These are phyloP conservation scores for Tipula confusa DNA, from an alignment of 2,888 invertebrate genomes.

Conservation along the genomic window DNA sequence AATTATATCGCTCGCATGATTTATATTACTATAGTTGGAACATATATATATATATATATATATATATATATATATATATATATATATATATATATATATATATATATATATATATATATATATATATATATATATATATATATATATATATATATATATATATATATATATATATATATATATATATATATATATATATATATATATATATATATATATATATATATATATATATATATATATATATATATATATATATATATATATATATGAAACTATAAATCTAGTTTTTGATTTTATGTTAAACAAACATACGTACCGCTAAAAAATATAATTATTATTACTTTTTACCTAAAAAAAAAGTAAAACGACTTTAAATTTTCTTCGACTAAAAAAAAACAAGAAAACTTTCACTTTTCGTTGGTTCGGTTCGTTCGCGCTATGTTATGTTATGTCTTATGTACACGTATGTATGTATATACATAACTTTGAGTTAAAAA, in stretches of 20 bases:
- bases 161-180: background rate
- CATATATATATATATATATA: background rate
- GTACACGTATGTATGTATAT: background rate
- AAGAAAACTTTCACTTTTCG: slow-evolving; percentile 25
- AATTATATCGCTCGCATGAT: background rate
- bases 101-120: background rate
- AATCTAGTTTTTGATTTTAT: background rate
- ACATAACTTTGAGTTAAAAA: background rate
- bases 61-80: background rate
- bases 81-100: background rate
- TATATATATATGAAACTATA: background rate
- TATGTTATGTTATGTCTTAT: background rate
- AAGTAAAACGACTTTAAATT: slow-evolving; percentile 13
- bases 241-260: background rate
- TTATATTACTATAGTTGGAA: background rate
- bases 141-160: background rate
- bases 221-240: background rate
- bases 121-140: background rate
- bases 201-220: background rate
- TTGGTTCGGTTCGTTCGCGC: background rate
- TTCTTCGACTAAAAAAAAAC: background rate
- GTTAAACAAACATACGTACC: background rate
- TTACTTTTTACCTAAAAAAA: background rate
- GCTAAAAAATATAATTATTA: background rate
- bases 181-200: background rate